Evolutionary conservation across 1,140 invertebrate species (phyloP).

Genomic region (Drosophila ananassae): DNA sequence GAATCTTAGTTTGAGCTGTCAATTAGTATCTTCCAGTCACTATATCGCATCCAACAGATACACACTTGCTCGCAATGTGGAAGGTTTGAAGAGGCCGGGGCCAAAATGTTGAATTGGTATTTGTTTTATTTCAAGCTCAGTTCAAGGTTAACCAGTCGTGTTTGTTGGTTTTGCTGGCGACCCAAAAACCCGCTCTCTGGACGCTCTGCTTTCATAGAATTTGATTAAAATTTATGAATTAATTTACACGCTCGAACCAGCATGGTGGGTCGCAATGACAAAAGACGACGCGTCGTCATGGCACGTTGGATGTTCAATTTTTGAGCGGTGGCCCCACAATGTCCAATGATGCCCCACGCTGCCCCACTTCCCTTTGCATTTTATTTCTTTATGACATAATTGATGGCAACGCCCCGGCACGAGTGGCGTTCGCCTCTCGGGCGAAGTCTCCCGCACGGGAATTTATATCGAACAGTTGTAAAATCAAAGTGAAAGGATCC

Average conservation of each 20-base stretch:
- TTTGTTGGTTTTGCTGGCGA: slow-evolving; percentile 13
- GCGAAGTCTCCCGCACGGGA: slow-evolving; percentile 18
- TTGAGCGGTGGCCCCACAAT: slow-evolving; percentile 15
- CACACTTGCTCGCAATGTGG: slow-evolving; percentile 2
- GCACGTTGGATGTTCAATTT: slow-evolving; percentile 37
- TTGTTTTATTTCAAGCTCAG: slow-evolving; percentile 33
- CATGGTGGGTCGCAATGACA: slow-evolving; percentile 30
- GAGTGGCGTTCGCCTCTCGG: slow-evolving; percentile 17
- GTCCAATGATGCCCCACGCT: background rate
- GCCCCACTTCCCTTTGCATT: slow-evolving; percentile 26
- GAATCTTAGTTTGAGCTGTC: slow-evolving; percentile 17
- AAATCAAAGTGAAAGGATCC: slow-evolving; percentile 50
- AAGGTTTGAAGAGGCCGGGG: slow-evolving; percentile 17
- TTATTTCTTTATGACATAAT: slow-evolving; percentile 54
- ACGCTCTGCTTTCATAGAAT: slow-evolving; percentile 48
- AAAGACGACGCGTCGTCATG: slow-evolving; percentile 19
- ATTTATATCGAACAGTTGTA: slow-evolving; percentile 12
- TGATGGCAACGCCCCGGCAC: slow-evolving; percentile 58
- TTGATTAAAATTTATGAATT: slow-evolving; percentile 67
- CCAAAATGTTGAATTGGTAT: slow-evolving; percentile 26
- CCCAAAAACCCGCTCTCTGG: slow-evolving; percentile 41
- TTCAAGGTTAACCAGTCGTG: slow-evolving; percentile 53
- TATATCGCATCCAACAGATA: slow-evolving; percentile 17
- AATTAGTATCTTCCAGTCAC: slow-evolving; percentile 34
- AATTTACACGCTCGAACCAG: slow-evolving; percentile 46